phyloP scores from a whole-genome alignment of 2,888 invertebrate genomes.

The Mythimna ferrago region DNA sequence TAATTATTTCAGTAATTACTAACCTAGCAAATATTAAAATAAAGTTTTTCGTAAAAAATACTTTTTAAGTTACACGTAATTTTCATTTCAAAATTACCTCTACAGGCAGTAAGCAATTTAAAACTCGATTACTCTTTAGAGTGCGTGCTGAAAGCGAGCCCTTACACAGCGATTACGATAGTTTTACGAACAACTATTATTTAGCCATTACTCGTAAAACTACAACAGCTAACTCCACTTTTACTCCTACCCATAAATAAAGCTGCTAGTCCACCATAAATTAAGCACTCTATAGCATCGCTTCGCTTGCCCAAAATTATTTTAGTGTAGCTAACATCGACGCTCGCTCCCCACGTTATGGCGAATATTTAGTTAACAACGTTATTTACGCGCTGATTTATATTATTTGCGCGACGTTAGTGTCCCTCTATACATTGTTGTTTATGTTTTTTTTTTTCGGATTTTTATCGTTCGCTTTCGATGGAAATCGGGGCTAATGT shows the following conservation, averaged over 20 bases:
- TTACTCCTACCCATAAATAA: slow-evolving; percentile 62
- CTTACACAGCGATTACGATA: slow-evolving; percentile 25
- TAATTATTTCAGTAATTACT: neutral
- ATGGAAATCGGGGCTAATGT: slow-evolving; percentile 57
- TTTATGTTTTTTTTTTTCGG: slow-evolving; percentile 59
- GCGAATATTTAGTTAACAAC: slow-evolving; percentile 82
- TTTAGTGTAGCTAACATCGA: slow-evolving; percentile 81
- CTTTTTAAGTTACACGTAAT: neutral
- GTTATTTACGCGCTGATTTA: slow-evolving; percentile 83
- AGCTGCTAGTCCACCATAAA: slow-evolving; percentile 65
- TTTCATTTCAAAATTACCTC: slow-evolving; percentile 11
- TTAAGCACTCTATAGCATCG: slow-evolving; percentile 70
- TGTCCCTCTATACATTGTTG: slow-evolving; percentile 63
- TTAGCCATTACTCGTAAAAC: slow-evolving; percentile 41
- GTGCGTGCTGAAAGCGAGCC: slow-evolving; percentile 26
- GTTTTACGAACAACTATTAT: slow-evolving; percentile 50
- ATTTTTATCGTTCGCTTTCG: slow-evolving; percentile 55
- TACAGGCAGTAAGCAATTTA: slow-evolving; percentile 26
- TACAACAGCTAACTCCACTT: slow-evolving; percentile 55
- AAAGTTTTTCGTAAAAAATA: neutral
- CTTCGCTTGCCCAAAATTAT: slow-evolving; percentile 73
- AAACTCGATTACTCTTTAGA: slow-evolving; percentile 27
- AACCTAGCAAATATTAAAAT: neutral
- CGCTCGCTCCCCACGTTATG: slow-evolving; percentile 75
- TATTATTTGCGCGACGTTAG: slow-evolving; percentile 74